Percentiles rank a stretch among this genome's conserved stretches.
Conservation (phyloP, 2,113 vertebrate species). For the Procapra przewalskii region DNA sequence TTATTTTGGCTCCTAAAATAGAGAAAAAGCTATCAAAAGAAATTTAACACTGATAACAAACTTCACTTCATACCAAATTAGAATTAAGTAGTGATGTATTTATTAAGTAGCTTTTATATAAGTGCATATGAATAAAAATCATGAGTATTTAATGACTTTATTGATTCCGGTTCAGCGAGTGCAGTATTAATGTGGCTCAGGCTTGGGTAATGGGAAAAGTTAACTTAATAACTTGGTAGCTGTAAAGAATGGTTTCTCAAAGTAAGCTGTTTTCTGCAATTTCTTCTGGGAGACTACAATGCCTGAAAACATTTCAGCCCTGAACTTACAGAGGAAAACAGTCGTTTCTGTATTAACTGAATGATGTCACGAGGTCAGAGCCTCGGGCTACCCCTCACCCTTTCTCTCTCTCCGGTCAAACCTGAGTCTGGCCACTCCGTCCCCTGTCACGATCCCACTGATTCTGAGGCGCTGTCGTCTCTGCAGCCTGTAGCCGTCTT, state of each 20-base stretch:
- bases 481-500: neutral
- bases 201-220: slow-evolving; percentile 4
- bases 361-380: neutral
- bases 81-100: slow-evolving; percentile 58
- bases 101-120: slow-evolving; percentile 61
- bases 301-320: neutral
- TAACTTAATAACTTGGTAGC: neutral
- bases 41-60: slow-evolving; percentile 22
- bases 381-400: neutral
- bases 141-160: slow-evolving; percentile 39
- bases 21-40: slow-evolving; percentile 48
- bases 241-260: neutral
- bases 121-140: slow-evolving; percentile 14
- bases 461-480: neutral
- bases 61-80: slow-evolving; percentile 60
- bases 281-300: neutral
- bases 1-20: slow-evolving; percentile 61
- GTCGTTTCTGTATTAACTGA: neutral
- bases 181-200: neutral
- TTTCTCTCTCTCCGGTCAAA: neutral
- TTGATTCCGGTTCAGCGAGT: neutral
- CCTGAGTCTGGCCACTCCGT: neutral
- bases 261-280: neutral
- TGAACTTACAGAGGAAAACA: neutral
- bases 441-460: neutral